A percentile compares a stretch with the other conserved stretches of the same genome.
Conservation (phyloP, 1,140 invertebrate genomes). For the Thaumetopoea pityocampa region DNA sequence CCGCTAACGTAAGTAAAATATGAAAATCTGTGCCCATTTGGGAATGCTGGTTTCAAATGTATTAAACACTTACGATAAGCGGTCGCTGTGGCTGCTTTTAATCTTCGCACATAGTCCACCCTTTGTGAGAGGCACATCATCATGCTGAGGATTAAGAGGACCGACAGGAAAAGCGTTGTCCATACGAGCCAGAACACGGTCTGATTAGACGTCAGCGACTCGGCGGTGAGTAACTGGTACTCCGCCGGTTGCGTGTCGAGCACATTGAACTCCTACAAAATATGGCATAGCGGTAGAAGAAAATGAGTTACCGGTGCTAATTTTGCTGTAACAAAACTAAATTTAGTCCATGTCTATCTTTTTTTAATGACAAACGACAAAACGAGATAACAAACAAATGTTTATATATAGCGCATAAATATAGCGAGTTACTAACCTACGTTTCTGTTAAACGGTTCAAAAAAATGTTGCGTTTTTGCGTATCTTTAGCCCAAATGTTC, state of each 20-base stretch:
- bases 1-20: no score
- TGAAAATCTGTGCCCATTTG: no score
- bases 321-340: background rate
- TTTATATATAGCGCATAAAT: no score
- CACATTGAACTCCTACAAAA: conserved; percentile 87
- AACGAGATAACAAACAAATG: no score
- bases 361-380: no score
- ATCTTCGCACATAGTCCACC: conserved; percentile 87
- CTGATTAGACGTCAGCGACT: conserved; percentile 75
- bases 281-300: background rate
- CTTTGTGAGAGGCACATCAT: conserved; percentile 89
- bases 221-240: conserved; percentile 75
- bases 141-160: conserved; percentile 86
- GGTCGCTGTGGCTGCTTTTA: conserved; percentile 95
- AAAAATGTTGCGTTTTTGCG: no score
- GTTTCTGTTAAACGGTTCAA: no score
- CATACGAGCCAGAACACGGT: conserved; percentile 89
- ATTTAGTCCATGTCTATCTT: no score
- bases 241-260: conserved; percentile 91
- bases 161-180: conserved; percentile 84
- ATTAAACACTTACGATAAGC: conserved; percentile 85
- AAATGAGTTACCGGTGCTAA: background rate
- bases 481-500: no score
- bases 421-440: no score
- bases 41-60: no score